Evolutionary conservation across 2,113 vertebrate genomes (phyloP).

Genomic region (Gymnarchus niloticus): DNA sequence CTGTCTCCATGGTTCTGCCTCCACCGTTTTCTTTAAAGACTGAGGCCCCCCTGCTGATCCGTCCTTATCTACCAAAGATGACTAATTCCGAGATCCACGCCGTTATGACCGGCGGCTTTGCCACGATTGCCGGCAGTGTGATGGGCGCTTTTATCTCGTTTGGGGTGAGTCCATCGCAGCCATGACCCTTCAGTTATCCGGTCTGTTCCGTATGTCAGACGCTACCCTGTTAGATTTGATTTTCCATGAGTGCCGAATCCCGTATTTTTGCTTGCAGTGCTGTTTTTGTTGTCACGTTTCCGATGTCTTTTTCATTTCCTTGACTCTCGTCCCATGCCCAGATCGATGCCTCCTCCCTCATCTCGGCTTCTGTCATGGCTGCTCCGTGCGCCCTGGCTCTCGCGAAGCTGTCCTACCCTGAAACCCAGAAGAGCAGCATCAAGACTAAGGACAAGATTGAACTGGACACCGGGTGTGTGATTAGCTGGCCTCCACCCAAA

Average conservation of each 20-base stretch:
- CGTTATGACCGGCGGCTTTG: conserved; percentile 88
- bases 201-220: background rate
- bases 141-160: conserved; percentile 91
- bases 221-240: background rate
- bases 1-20: background rate
- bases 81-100: conserved; percentile 87
- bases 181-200: background rate
- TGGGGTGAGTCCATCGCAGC: conserved; percentile 64
- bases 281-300: background rate
- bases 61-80: conserved; percentile 81
- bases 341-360: conserved; percentile 80
- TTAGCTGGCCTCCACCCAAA: background rate
- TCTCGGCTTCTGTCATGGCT: conserved; percentile 93
- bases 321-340: conserved; percentile 42
- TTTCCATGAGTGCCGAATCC: background rate
- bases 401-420: conserved; percentile 85
- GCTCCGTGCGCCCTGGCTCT: conserved; percentile 87
- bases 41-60: conserved; percentile 82
- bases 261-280: background rate
- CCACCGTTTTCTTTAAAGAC: conserved; percentile 57
- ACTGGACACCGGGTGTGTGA: conserved; percentile 58
- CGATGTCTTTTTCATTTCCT: no score
- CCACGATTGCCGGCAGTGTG: conserved; percentile 89
- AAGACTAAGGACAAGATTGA: conserved; percentile 59
- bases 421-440: conserved; percentile 76